phyloP scores from a whole-genome alignment of 1,140 invertebrate genomes.

The Cherax quadricarinatus region DNA sequence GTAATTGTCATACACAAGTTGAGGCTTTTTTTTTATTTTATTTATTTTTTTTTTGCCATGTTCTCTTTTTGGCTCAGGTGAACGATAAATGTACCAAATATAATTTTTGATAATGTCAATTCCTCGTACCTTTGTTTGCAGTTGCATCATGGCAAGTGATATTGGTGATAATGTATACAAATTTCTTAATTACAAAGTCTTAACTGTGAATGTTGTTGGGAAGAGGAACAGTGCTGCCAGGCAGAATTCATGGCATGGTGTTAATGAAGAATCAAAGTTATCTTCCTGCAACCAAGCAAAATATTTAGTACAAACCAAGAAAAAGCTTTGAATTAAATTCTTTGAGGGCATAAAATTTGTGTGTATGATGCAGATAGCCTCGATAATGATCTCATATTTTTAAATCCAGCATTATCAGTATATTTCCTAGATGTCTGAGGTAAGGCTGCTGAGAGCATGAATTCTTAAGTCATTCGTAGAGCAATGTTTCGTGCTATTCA shows the following conservation, averaged over 20 bases:
- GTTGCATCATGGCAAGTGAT: slow-evolving; percentile 20
- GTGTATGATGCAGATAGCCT: slow-evolving; percentile 43
- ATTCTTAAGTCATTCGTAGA: slow-evolving; percentile 21
- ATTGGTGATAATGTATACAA: slow-evolving; percentile 17
- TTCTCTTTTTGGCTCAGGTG: slow-evolving; percentile 69
- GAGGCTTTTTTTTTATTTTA: neutral
- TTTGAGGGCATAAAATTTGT: slow-evolving; percentile 27
- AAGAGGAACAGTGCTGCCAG: neutral
- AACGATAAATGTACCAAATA: slow-evolving; percentile 59
- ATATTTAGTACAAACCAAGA: slow-evolving; percentile 42
- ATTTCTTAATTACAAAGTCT: slow-evolving; percentile 3
- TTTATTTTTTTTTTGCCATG: slow-evolving; percentile 38
- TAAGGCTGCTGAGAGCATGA: slow-evolving; percentile 3
- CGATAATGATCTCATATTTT: slow-evolving; percentile 53
- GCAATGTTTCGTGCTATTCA: neutral
- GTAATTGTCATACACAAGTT: slow-evolving; percentile 21
- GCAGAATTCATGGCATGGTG: neutral
- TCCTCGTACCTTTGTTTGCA: neutral
- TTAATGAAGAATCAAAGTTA: slow-evolving; percentile 41
- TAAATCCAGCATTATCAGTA: slow-evolving; percentile 21
- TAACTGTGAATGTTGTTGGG: slow-evolving; percentile 8
- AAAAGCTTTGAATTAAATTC: slow-evolving; percentile 33
- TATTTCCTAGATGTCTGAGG: slow-evolving; percentile 14
- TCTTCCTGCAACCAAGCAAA: slow-evolving; percentile 35
- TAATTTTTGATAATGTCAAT: slow-evolving; percentile 38